A percentile compares a stretch with the other conserved stretches of the same genome.
These are phyloP conservation scores for Ciona savignyi DNA, from an alignment of 23 tunicate species.

Conservation along the genomic window DNA sequence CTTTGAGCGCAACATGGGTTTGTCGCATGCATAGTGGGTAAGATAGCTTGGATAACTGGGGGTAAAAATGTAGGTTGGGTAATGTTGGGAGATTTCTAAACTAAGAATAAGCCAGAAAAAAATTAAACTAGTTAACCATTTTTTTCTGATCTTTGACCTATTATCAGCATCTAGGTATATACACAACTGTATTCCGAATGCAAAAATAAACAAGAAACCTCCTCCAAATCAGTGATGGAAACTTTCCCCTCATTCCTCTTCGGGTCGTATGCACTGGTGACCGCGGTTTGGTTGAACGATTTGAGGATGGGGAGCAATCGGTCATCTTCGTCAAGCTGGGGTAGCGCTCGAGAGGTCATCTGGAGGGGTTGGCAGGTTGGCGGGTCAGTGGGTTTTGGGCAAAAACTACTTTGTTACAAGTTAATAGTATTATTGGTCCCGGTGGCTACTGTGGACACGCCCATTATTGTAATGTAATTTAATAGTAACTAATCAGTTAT, in stretches of 20 bases:
- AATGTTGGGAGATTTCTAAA: background rate
- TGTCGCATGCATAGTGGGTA: slow-evolving; percentile 93
- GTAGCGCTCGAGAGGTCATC: slow-evolving; percentile 66
- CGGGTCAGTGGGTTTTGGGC: no score
- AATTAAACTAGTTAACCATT: no score
- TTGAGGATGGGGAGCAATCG: slow-evolving; percentile 67
- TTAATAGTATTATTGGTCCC: background rate
- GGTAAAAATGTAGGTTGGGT: background rate
- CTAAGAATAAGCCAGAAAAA: background rate
- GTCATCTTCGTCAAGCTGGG: slow-evolving; percentile 85
- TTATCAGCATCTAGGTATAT: no score
- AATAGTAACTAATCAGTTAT: background rate
- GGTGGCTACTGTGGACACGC: no score
- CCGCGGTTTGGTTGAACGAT: slow-evolving; percentile 77
- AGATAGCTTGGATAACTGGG: slow-evolving; percentile 51
- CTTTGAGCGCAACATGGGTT: slow-evolving; percentile 52
- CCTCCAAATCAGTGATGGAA: slow-evolving; percentile 64
- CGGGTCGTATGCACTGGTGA: slow-evolving; percentile 80
- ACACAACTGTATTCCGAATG: no score
- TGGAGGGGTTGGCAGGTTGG: no score
- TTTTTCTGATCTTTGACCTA: no score
- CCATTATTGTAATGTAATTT: background rate
- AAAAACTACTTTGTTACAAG: background rate
- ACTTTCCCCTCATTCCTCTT: slow-evolving; percentile 80
- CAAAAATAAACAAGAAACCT: no score